Percentiles rank a stretch among this genome's conserved stretches.
These are phyloP conservation scores for Percina caprodes DNA, from an alignment of 2,113 vertebrate species.

Conservation along the genomic window DNA sequence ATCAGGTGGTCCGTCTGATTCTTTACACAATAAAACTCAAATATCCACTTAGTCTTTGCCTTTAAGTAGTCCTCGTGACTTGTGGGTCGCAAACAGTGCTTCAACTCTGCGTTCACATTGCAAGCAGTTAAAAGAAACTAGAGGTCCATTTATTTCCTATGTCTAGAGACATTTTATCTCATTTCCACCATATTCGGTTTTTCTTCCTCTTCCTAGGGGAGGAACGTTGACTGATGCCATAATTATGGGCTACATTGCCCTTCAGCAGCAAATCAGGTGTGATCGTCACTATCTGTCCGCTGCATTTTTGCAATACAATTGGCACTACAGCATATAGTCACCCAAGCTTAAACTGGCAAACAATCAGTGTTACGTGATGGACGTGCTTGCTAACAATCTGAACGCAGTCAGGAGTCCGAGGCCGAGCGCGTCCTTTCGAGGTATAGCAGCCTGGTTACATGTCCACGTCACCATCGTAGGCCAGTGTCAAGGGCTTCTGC, in stretches of 20 bases:
- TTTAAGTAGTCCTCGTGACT: constrained; percentile 8
- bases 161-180: constrained; percentile 2
- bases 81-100: constrained; percentile 23
- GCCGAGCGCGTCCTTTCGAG: constrained; percentile 40
- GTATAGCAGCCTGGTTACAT: constrained; percentile 86
- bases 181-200: constrained; percentile 16
- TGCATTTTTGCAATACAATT: constrained; percentile 9
- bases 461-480: constrained; percentile 95
- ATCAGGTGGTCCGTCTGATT: constrained; percentile 27
- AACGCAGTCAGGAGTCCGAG: constrained; percentile 29
- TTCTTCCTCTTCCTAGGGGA: constrained; percentile 15
- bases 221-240: constrained; percentile 18
- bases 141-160: constrained; percentile 28
- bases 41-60: constrained; percentile 7
- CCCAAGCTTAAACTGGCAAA: constrained; percentile 7
- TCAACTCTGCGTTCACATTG: constrained; percentile 43
- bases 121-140: constrained; percentile 55
- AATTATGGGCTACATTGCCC: constrained; percentile 5
- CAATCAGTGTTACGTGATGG: constrained; percentile 15
- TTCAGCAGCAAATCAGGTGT: constrained; percentile 36
- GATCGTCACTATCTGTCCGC: background rate
- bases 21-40: constrained; percentile 11
- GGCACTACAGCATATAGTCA: constrained; percentile 9
- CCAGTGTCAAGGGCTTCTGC: constrained; percentile 96
- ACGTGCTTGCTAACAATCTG: constrained; percentile 38